Percentiles rank a stretch among this genome's conserved stretches.
Evolutionary conservation across 2,888 invertebrate species (phyloP).

Genomic region (Leptothorax acervorum): DNA sequence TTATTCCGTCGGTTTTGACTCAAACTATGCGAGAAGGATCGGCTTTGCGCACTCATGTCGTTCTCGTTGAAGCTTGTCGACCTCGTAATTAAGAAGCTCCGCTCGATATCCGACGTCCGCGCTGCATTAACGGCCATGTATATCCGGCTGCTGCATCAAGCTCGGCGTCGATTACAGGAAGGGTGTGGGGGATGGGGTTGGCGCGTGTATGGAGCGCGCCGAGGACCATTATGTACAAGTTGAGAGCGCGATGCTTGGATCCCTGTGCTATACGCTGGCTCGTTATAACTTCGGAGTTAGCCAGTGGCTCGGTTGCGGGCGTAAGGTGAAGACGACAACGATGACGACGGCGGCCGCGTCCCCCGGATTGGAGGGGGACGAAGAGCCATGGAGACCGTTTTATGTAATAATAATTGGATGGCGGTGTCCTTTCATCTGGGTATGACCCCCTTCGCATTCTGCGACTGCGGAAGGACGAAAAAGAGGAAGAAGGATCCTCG

Average conservation of each 20-base stretch:
- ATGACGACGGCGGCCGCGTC: constrained; percentile 65
- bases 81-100: constrained; percentile 74
- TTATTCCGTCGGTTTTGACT: constrained; percentile 71
- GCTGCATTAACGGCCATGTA: constrained; percentile 56
- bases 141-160: constrained; percentile 57
- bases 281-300: constrained; percentile 82
- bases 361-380: constrained; percentile 65
- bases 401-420: constrained; percentile 84
- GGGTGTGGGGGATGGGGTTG: constrained; percentile 37
- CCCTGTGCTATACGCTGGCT: constrained; percentile 69
- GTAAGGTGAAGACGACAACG: constrained; percentile 77
- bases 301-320: constrained; percentile 76
- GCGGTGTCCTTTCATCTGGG: constrained; percentile 83
- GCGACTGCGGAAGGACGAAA: constrained; percentile 55
- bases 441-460: constrained; percentile 50
- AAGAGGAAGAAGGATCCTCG: constrained; percentile 49
- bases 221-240: constrained; percentile 76
- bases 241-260: constrained; percentile 74
- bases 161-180: constrained; percentile 57
- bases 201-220: constrained; percentile 67
- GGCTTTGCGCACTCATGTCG: constrained; percentile 50
- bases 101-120: constrained; percentile 70
- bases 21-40: constrained; percentile 66
- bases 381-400: constrained; percentile 80
- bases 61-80: constrained; percentile 61